These are phyloP conservation scores for Pelagia noctiluca DNA, from an alignment of 30 jellyfish, hydroid and myxozoan species.

Conservation along the genomic window DNA sequence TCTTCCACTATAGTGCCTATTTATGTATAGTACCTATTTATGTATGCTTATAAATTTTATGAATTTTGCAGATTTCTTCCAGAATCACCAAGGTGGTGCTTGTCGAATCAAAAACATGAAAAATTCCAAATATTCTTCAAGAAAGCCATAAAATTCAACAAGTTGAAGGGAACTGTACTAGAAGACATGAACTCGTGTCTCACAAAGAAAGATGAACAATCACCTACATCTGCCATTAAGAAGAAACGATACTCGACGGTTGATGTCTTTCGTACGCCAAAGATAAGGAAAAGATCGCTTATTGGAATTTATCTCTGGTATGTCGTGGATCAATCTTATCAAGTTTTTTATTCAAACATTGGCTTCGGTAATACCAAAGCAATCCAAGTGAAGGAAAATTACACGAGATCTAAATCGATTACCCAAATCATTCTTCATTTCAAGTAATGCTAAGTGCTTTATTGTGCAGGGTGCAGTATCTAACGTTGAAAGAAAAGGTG, in stretches of 20 bases:
- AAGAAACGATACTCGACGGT: slow-evolving; percentile 13
- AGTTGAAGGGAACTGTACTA: neutral
- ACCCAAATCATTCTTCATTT: too few relatives aligned
- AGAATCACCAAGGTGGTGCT: slow-evolving; percentile 78
- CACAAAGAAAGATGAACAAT: neutral
- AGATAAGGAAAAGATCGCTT: slow-evolving; percentile 45
- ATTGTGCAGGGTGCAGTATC: too few relatives aligned
- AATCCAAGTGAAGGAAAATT: too few relatives aligned
- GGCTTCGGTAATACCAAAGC: too few relatives aligned
- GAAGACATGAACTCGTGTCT: neutral
- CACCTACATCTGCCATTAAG: neutral
- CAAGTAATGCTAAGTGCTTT: too few relatives aligned
- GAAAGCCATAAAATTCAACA: slow-evolving; percentile 46
- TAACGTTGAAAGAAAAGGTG: too few relatives aligned
- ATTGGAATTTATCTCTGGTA: slow-evolving; percentile 69
- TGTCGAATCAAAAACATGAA: slow-evolving; percentile 17
- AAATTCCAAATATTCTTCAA: slow-evolving; percentile 13
- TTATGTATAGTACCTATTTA: too few relatives aligned
- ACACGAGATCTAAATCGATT: too few relatives aligned
- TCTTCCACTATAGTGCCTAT: too few relatives aligned
- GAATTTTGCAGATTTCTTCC: slow-evolving; percentile 28
- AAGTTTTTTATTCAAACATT: too few relatives aligned
- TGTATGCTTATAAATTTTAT: too few relatives aligned
- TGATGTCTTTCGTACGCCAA: slow-evolving; percentile 53
- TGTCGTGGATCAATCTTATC: neutral